These are phyloP conservation scores for Falco rusticolus DNA, from an alignment of 2,797 vertebrate genomes.

Conservation along the genomic window DNA sequence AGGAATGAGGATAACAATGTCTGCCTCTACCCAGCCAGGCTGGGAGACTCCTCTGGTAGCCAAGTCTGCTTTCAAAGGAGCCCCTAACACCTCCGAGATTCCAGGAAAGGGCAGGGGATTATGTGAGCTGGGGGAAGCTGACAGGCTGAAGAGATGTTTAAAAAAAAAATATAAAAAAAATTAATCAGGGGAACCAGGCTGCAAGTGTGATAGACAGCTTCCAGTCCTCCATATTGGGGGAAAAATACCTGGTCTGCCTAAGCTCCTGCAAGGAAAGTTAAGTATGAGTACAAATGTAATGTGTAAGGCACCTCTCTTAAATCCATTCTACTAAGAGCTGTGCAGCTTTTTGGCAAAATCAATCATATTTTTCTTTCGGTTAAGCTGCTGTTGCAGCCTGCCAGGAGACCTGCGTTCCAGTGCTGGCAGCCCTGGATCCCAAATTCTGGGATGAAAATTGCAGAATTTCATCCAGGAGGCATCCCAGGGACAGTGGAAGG, in stretches of 20 bases:
- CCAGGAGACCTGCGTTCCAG: not conserved
- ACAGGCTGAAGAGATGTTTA: not conserved
- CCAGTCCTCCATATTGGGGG: not conserved
- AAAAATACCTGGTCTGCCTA: not conserved
- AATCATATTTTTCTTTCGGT: not conserved
- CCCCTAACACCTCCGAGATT: not conserved
- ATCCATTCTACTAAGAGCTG: not conserved
- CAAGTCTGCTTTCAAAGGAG: not conserved
- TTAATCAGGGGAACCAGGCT: not conserved
- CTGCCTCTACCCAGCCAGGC: not conserved
- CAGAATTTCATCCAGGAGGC: not conserved
- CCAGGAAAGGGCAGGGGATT: not conserved
- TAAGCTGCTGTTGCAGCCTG: not conserved
- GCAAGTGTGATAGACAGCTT: not conserved
- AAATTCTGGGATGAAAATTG: not conserved
- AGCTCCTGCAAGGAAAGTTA: not conserved
- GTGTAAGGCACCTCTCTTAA: not conserved
- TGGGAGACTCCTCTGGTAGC: not conserved
- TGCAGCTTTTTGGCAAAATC: not conserved
- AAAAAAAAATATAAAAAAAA: not conserved
- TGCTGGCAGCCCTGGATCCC: not conserved
- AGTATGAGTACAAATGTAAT: not conserved
- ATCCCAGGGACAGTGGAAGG: not conserved
- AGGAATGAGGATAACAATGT: constrained; percentile 18
- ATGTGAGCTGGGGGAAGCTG: not conserved